Conservation (phyloP, 2,113 vertebrate genomes). For the Barbus barbus region DNA sequence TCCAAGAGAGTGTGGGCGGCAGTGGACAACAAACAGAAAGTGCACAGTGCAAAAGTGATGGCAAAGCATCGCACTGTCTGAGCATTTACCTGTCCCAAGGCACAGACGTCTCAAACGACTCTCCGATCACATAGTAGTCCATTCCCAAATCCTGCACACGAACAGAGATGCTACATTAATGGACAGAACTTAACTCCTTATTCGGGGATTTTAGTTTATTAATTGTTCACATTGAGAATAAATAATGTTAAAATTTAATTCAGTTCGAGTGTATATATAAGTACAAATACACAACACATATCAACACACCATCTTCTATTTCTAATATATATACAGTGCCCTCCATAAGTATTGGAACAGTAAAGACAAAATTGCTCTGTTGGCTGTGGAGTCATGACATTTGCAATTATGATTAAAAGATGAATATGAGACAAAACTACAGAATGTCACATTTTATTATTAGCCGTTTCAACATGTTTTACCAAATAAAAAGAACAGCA, state of each 20-base stretch:
- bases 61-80: conserved; percentile 19
- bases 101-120: conserved; percentile 98
- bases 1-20: not conserved
- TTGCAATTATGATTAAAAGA: no score
- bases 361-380: no score
- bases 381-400: no score
- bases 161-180: not conserved
- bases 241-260: not conserved
- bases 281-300: not conserved
- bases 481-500: no score
- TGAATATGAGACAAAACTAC: no score
- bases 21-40: conserved; percentile 25
- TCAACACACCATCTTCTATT: not conserved
- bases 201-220: not conserved
- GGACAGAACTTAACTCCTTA: not conserved
- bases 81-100: conserved; percentile 95
- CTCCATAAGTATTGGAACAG: no score
- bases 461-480: no score
- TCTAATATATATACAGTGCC: not conserved
- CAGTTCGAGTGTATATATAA: not conserved
- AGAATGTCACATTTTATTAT: no score
- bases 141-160: conserved; percentile 87
- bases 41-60: not conserved
- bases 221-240: not conserved
- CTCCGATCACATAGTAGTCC: conserved; percentile 94